phyloP scores from a whole-genome alignment of 2,888 invertebrate genomes.

The Caenorhabditis sp. region DNA sequence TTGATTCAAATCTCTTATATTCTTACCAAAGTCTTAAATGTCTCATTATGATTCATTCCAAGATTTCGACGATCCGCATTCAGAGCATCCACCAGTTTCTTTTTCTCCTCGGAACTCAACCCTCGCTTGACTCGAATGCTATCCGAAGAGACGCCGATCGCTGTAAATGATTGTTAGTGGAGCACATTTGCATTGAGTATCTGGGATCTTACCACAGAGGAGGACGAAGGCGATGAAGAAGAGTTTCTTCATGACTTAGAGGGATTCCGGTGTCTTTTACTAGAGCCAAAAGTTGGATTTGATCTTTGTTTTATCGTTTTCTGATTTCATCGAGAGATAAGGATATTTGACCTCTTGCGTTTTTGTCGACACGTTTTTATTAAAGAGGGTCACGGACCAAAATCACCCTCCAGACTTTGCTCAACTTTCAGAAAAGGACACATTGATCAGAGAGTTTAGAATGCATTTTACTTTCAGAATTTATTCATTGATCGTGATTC shows the following conservation, averaged over 20 bases:
- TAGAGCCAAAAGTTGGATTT: background rate
- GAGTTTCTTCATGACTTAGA: background rate
- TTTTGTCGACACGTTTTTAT: too few relatives aligned
- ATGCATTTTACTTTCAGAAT: too few relatives aligned
- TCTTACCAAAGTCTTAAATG: too few relatives aligned
- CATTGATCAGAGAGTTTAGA: too few relatives aligned
- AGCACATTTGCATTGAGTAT: background rate
- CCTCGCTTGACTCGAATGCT: background rate
- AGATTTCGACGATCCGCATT: background rate
- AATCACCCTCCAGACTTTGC: too few relatives aligned
- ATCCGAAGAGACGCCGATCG: background rate
- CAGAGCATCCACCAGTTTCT: background rate
- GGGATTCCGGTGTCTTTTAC: too few relatives aligned
- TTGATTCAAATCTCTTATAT: background rate
- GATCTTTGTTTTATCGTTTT: background rate
- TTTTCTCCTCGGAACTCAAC: constrained; percentile 2
- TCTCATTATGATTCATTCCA: too few relatives aligned
- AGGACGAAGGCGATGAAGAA: background rate
- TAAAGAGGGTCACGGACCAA: too few relatives aligned
- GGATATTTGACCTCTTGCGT: too few relatives aligned
- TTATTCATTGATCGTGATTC: too few relatives aligned
- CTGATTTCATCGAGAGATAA: background rate
- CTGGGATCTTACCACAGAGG: background rate
- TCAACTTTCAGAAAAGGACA: too few relatives aligned
- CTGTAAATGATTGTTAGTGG: background rate